phyloP scores from a whole-genome alignment of 2,797 vertebrate genomes.

The Morelia viridis region DNA sequence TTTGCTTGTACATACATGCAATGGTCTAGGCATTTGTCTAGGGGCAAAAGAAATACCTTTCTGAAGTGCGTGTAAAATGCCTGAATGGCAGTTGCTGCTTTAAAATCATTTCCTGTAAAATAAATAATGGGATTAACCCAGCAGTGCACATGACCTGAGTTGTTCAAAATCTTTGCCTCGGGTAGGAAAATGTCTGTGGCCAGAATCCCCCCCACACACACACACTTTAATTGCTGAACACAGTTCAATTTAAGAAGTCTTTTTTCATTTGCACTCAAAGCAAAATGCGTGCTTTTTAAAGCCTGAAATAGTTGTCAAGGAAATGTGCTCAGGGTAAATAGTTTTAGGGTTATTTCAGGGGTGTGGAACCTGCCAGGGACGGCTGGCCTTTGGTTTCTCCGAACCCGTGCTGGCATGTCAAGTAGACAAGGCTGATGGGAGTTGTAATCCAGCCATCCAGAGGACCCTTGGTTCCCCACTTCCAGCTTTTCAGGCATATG shows the following conservation, averaged over 20 bases:
- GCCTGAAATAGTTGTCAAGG: constrained; percentile 39
- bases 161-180: not conserved
- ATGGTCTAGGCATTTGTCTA: constrained; percentile 50
- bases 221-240: not conserved
- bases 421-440: not conserved
- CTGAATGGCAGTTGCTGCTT: constrained; percentile 15
- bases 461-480: not conserved
- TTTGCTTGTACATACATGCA: not conserved
- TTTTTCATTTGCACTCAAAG: constrained; percentile 13
- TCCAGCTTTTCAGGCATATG: constrained; percentile 50
- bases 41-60: constrained; percentile 32
- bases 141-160: not conserved
- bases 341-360: constrained; percentile 46
- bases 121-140: not conserved
- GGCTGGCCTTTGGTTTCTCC: not conserved
- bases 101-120: not conserved
- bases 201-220: not conserved
- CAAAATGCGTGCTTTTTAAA: constrained; percentile 14
- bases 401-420: not conserved
- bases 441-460: not conserved
- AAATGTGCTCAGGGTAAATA: constrained; percentile 65
- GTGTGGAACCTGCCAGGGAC: too few species aligned
- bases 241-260: not conserved
- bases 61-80: not conserved
- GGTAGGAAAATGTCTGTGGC: not conserved